Conservation (phyloP, 2,888 invertebrate genomes). For the Beris morrisii region DNA sequence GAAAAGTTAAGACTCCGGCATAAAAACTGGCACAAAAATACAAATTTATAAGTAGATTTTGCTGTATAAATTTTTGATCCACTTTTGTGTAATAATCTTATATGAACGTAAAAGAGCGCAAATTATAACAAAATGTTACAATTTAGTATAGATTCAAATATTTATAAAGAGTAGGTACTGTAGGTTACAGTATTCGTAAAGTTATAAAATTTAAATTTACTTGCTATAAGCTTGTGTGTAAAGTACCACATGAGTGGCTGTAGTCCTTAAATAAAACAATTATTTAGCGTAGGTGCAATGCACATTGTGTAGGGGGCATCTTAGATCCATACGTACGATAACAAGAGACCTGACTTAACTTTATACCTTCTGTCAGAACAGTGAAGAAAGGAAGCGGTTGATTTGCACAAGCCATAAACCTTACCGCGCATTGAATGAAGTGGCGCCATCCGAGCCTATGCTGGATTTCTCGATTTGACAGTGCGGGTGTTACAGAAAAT, state of each 20-base stretch:
- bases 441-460: conserved; percentile 25
- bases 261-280: conserved; percentile 22
- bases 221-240: too few relatives aligned
- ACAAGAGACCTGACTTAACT: background rate
- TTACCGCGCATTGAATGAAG: conserved; percentile 23
- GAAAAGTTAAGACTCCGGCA: too few relatives aligned
- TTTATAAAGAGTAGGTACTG: too few relatives aligned
- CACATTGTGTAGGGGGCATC: conserved; percentile 22
- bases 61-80: too few relatives aligned
- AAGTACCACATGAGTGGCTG: background rate
- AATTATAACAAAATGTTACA: too few relatives aligned
- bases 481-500: conserved; percentile 29
- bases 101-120: too few relatives aligned
- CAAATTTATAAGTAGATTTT: too few relatives aligned
- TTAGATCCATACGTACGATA: conserved; percentile 18
- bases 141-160: too few relatives aligned
- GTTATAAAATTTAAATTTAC: too few relatives aligned
- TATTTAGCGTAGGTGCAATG: conserved; percentile 10
- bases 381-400: conserved; percentile 13
- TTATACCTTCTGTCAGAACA: conserved; percentile 5
- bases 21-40: too few relatives aligned
- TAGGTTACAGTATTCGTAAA: too few relatives aligned
- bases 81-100: too few relatives aligned
- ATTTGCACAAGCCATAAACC: conserved; percentile 25
- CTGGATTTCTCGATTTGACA: conserved; percentile 7